Evolutionary conservation across 2,113 vertebrate genomes (phyloP).

Genomic region (Brienomyrus brachyistius): DNA sequence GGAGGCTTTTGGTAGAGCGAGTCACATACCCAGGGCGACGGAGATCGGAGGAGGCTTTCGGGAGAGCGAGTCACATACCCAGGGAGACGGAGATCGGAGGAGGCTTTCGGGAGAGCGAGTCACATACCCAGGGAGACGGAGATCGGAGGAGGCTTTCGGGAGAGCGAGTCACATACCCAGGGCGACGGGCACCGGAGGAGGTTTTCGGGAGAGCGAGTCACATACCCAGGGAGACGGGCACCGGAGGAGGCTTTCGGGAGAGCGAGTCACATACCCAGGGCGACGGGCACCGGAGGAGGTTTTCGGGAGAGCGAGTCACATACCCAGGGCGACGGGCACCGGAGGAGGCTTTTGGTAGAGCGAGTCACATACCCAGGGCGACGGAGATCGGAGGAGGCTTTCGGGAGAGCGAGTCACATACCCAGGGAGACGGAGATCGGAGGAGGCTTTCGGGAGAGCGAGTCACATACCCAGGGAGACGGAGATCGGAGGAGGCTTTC

Average conservation of each 20-base stretch:
- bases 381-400: background rate
- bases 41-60: too few species aligned
- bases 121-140: slow-evolving; percentile 10
- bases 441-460: too few species aligned
- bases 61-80: too few species aligned
- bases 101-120: background rate
- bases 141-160: background rate
- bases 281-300: too few species aligned
- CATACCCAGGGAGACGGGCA: background rate
- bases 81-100: too few species aligned
- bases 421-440: too few species aligned
- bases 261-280: too few species aligned
- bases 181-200: background rate
- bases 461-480: too few species aligned
- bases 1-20: background rate
- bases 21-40: slow-evolving; percentile 13
- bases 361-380: background rate
- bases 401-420: slow-evolving; percentile 13
- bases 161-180: background rate
- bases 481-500: too few species aligned
- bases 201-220: background rate
- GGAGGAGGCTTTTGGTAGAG: background rate
- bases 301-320: background rate
- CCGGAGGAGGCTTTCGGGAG: too few species aligned
- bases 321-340: background rate